phyloP scores from a whole-genome alignment of 1,140 invertebrate species.

The Parasteatoda tepidariorum region DNA sequence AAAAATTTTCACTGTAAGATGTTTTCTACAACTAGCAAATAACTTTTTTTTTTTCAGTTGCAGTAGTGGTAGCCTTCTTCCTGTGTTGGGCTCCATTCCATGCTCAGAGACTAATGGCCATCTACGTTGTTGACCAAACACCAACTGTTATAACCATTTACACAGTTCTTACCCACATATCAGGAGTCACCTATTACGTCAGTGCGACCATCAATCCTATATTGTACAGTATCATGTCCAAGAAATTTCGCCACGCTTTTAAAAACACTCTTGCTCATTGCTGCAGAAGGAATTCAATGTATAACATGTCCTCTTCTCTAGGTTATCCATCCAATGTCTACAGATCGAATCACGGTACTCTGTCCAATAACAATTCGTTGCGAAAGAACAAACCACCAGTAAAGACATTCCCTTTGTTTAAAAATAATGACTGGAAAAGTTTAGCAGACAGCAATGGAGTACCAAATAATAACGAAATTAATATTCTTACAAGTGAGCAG shows the following conservation, averaged over 20 bases:
- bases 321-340: background rate
- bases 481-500: background rate
- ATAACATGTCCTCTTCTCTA: background rate
- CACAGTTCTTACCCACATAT: slow-evolving; percentile 79
- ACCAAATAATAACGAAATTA: background rate
- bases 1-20: too few species aligned
- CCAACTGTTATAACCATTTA: slow-evolving; percentile 72
- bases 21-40: background rate
- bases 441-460: slow-evolving; percentile 1
- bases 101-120: slow-evolving; percentile 80
- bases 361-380: slow-evolving; percentile 9
- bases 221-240: slow-evolving; percentile 82
- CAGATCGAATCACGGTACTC: background rate
- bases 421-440: slow-evolving; percentile 6
- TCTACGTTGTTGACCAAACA: slow-evolving; percentile 70
- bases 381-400: slow-evolving; percentile 12
- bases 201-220: slow-evolving; percentile 86
- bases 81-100: slow-evolving; percentile 96
- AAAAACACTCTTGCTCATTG: slow-evolving; percentile 71
- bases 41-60: slow-evolving; percentile 75
- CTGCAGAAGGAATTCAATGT: slow-evolving; percentile 18
- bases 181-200: slow-evolving; percentile 83
- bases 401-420: background rate
- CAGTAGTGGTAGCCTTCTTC: slow-evolving; percentile 92
- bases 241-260: slow-evolving; percentile 84